phyloP scores from a whole-genome alignment of 35 echinoderm and acorn worm species.

The Heliocidaris tuberculata region DNA sequence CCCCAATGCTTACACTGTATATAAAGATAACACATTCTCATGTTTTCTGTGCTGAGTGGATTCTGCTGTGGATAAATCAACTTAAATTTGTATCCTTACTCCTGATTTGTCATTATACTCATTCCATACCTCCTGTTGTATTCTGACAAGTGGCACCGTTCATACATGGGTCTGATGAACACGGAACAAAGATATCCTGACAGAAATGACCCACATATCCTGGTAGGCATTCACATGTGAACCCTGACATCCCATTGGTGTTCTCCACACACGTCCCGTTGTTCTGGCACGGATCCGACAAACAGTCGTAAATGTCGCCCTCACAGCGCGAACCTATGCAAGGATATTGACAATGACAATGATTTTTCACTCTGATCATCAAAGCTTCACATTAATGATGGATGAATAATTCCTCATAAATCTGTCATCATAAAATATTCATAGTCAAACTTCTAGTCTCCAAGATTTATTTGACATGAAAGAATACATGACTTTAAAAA shows the following conservation, averaged over 20 bases:
- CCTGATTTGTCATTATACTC: neutral
- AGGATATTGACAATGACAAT: neutral
- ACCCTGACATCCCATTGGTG: slow-evolving; percentile 82
- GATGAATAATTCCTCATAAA: too few species aligned
- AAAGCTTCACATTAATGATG: too few species aligned
- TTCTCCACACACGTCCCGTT: slow-evolving; percentile 86
- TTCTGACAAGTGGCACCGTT: slow-evolving; percentile 81
- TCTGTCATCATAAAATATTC: too few species aligned
- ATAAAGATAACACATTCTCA: too few species aligned
- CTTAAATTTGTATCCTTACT: too few species aligned
- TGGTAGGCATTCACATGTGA: slow-evolving; percentile 63
- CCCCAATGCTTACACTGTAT: too few species aligned
- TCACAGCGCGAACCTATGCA: slow-evolving; percentile 87
- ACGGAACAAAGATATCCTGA: slow-evolving; percentile 71
- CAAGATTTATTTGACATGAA: too few species aligned
- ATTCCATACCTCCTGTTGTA: slow-evolving; percentile 68
- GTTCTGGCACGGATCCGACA: slow-evolving; percentile 86
- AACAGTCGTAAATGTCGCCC: slow-evolving; percentile 97
- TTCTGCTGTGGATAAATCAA: too few species aligned
- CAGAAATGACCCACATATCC: slow-evolving; percentile 81
- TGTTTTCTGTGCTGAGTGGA: too few species aligned
- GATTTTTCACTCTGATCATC: too few species aligned
- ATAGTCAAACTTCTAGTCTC: too few species aligned
- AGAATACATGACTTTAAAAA: too few species aligned
- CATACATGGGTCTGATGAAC: slow-evolving; percentile 82